Evolutionary conservation across 2,888 invertebrate genomes (phyloP), one percentile per base, ranked within the genome.

Genomic region (Apodemia hepburni): DNA sequence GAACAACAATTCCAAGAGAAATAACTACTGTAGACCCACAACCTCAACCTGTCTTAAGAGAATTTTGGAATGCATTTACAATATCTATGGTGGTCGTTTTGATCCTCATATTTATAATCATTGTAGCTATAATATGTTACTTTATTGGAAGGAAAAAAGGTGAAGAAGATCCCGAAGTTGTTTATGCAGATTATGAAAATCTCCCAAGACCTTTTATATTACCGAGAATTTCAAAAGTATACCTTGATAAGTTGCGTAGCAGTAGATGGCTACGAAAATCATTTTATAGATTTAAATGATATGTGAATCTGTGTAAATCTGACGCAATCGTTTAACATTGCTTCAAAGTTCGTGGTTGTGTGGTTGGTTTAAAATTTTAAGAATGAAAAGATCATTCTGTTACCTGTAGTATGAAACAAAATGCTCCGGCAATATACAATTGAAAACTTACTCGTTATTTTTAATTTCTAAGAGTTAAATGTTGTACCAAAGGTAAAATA

Each of bases 151-250:
- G 54, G 61, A 60, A 57, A 38, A 64, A 61, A 51, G 61, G 63
- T 27, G 42, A 61, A 33, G 62, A 59, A 22, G 61, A 64, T 42
- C 64, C 66, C n/a, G 62, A 61, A 58, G 61, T 70, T 15, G 69
- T 70, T 33, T 51, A 70, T 3, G 18, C 61, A 12, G 75, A 78
- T 62, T 64, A 70, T 5, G 71, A 78, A 35, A 67, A 70, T 35
- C 66, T 73, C 35, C 73, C 77, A 5, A 70, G 68, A 47, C 64
- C 76, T 3, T 66, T 75, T 6, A 73, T 64, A n/a, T 71, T 79
- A 29, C 79, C 79, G 1, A 73, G 79, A 64, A 73, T 76, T 1
- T 73, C 68, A 27, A 73, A 69, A 64, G 63, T 71, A 8, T 74
- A 74, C 61, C 17, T 66, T 7, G 66, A 74, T 63, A 54, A 12